These are phyloP conservation scores for Leptopterna dolabrata DNA, from an alignment of 2,888 invertebrate species.

Conservation along the genomic window DNA sequence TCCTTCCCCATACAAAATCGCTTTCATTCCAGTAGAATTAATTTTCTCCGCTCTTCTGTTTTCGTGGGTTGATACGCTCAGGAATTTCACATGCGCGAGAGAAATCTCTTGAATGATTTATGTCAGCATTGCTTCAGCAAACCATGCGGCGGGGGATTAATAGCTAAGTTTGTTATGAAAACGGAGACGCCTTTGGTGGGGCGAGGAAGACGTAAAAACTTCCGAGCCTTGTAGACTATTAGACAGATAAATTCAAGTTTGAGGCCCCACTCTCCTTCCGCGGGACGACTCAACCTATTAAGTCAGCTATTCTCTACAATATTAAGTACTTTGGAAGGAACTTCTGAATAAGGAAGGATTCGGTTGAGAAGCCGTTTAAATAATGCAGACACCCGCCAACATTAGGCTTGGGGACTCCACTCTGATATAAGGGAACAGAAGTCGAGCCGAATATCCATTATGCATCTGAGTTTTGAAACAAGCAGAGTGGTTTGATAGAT, in stretches of 20 bases:
- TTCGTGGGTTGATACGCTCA: neutral
- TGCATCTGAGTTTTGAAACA: constrained; percentile 8
- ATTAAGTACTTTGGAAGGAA: constrained; percentile 26
- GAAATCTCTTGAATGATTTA: constrained; percentile 18
- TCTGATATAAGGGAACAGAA: constrained; percentile 35
- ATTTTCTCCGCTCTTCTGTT: neutral
- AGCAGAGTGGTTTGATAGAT: constrained; percentile 27
- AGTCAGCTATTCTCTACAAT: constrained; percentile 41
- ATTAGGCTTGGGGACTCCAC: constrained; percentile 8
- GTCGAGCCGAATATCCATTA: constrained; percentile 22
- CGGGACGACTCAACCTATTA: constrained; percentile 23
- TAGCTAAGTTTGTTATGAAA: constrained; percentile 34
- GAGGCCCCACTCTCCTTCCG: neutral
- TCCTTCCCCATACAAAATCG: neutral
- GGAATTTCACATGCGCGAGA: neutral
- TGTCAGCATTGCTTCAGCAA: neutral
- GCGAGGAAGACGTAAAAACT: constrained; percentile 1
- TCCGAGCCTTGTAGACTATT: constrained; percentile 16
- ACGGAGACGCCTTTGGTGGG: neutral
- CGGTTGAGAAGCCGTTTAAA: constrained; percentile 26
- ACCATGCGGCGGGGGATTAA: neutral
- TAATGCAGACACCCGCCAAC: constrained; percentile 28
- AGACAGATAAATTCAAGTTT: constrained; percentile 42
- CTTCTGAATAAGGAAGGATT: constrained; percentile 37
- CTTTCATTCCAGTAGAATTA: neutral